phyloP scores from a whole-genome alignment of 2,113 vertebrate genomes.

The Sceloporus tristichus region DNA sequence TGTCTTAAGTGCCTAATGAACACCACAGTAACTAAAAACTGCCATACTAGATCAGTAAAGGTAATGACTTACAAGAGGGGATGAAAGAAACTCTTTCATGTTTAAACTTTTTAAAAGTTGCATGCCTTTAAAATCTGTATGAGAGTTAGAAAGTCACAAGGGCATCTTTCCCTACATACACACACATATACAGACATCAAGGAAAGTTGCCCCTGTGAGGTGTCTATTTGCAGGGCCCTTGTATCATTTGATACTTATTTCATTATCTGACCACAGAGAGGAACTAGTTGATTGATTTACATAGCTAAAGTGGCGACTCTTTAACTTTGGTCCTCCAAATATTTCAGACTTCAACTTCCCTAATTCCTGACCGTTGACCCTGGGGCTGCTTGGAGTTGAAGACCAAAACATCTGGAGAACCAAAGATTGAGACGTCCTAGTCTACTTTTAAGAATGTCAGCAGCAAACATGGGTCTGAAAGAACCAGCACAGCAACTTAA shows the following conservation, averaged over 20 bases:
- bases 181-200: not conserved
- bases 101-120: not conserved
- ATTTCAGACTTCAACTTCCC: too few species aligned
- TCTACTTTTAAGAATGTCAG: too few species aligned
- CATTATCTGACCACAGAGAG: not conserved
- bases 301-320: not conserved
- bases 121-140: too few species aligned
- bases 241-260: not conserved
- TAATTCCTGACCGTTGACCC: too few species aligned
- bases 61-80: not conserved
- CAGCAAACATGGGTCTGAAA: not conserved
- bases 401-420: too few species aligned
- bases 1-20: not conserved
- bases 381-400: too few species aligned
- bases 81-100: not conserved
- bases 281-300: rapidly evolving
- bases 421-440: too few species aligned
- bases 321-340: too few species aligned
- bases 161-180: not conserved
- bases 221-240: not conserved
- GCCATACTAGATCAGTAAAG: not conserved
- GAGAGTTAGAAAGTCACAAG: not conserved
- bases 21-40: not conserved
- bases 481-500: not conserved
- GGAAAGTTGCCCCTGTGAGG: not conserved